phyloP scores from a whole-genome alignment of 2,888 invertebrate species.

The Bursaphelenchus okinawaensis region DNA sequence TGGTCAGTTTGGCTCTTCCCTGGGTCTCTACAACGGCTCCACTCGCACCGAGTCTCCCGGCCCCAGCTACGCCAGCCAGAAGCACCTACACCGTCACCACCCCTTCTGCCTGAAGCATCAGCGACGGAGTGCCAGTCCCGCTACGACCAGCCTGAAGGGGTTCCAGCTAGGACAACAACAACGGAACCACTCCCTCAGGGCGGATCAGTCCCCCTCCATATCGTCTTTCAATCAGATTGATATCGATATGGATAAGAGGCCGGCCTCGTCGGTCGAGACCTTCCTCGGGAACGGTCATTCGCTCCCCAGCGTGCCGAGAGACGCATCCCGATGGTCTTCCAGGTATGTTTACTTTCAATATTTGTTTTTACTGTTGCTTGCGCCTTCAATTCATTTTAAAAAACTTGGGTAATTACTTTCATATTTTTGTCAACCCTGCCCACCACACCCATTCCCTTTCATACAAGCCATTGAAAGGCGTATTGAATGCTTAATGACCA shows the following conservation, averaged over 20 bases:
- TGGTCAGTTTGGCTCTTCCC: slow-evolving; percentile 7
- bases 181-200: neutral
- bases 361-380: neutral
- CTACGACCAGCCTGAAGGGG: slow-evolving; percentile 19
- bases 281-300: neutral
- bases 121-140: slow-evolving; percentile 22
- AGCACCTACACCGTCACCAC: neutral
- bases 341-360: slow-evolving; percentile 5
- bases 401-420: no score
- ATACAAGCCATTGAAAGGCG: neutral
- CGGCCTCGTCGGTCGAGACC: slow-evolving; percentile 23
- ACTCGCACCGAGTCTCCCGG: slow-evolving; percentile 6
- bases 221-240: slow-evolving; percentile 11
- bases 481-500: slow-evolving; percentile 1
- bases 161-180: slow-evolving; percentile 12
- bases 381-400: neutral
- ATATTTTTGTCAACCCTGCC: no score
- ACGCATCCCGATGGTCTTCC: slow-evolving; percentile 22
- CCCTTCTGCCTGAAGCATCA: slow-evolving; percentile 11
- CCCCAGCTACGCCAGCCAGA: neutral
- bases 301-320: slow-evolving; percentile 2
- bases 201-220: slow-evolving; percentile 9
- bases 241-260: slow-evolving; percentile 17
- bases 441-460: no score
- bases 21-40: slow-evolving; percentile 11